phyloP scores from a whole-genome alignment of 2,797 vertebrate genomes.

The Amazonetta brasiliensis region DNA sequence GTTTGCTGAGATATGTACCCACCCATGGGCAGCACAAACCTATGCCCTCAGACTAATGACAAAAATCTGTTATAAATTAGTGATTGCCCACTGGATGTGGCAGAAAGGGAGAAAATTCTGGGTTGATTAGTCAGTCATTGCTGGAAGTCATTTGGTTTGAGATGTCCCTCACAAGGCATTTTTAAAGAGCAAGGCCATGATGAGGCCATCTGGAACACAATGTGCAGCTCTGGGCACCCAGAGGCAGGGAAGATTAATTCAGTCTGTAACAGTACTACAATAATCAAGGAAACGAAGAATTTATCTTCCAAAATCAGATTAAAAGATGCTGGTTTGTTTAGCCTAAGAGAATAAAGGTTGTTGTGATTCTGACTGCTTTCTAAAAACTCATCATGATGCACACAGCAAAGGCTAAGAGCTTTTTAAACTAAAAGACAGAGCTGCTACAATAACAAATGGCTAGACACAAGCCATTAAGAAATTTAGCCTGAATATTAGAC shows the following conservation, averaged over 20 bases:
- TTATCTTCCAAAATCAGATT: constrained; percentile 49
- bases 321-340: constrained; percentile 6
- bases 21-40: not conserved
- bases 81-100: not conserved
- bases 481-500: not conserved
- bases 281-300: constrained; percentile 53
- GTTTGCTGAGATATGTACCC: not conserved
- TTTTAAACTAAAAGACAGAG: constrained; percentile 1
- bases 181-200: constrained; percentile 34
- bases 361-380: not conserved
- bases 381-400: constrained; percentile 1
- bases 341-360: constrained; percentile 6
- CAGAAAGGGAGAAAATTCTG: constrained; percentile 26
- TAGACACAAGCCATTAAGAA: constrained; percentile 6
- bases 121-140: constrained; percentile 24
- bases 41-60: not conserved
- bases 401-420: not conserved
- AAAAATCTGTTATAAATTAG: not conserved
- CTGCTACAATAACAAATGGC: not conserved
- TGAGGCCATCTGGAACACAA: constrained; percentile 63
- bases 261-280: constrained; percentile 1
- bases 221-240: not conserved
- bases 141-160: constrained; percentile 30
- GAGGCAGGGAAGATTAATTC: constrained; percentile 48
- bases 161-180: constrained; percentile 34